These are phyloP conservation scores for Aethina tumida DNA, from an alignment of 1,140 invertebrate species.

Conservation along the genomic window DNA sequence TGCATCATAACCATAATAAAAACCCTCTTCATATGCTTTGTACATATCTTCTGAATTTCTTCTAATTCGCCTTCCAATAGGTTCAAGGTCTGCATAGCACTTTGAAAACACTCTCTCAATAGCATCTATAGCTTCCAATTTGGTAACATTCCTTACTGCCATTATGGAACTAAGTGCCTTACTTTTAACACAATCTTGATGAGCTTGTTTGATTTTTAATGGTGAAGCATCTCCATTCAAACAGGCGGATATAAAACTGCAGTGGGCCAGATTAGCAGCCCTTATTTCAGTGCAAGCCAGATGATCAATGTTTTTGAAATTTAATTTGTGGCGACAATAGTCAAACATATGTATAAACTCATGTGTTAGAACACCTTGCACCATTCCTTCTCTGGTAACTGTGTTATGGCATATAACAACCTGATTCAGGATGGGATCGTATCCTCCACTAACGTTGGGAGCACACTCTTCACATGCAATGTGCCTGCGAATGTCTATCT, in stretches of 20 bases:
- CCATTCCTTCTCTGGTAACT: slow-evolving; percentile 47
- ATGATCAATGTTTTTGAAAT: slow-evolving; percentile 87
- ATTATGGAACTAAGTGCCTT: slow-evolving; percentile 78
- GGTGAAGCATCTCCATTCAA: slow-evolving; percentile 64
- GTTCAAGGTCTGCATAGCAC: slow-evolving; percentile 91
- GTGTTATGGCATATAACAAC: slow-evolving; percentile 87
- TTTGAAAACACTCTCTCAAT: slow-evolving; percentile 84
- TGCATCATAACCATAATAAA: slow-evolving; percentile 72
- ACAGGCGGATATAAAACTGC: slow-evolving; percentile 74
- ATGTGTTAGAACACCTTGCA: slow-evolving; percentile 75
- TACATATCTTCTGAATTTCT: slow-evolving; percentile 67
- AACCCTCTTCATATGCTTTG: slow-evolving; percentile 65
- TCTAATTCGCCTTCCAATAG: slow-evolving; percentile 74
- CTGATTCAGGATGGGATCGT: slow-evolving; percentile 83
- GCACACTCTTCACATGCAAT: slow-evolving; percentile 88
- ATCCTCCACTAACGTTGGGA: slow-evolving; percentile 74
- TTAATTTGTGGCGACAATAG: slow-evolving; percentile 77
- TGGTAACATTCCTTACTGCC: slow-evolving; percentile 64
- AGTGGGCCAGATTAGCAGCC: slow-evolving; percentile 85
- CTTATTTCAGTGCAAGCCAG: slow-evolving; percentile 91
- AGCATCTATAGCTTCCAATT: slow-evolving; percentile 59
- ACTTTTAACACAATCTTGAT: slow-evolving; percentile 81
- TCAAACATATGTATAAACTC: slow-evolving; percentile 98
- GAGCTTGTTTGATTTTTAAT: slow-evolving; percentile 61
- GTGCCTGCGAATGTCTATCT: slow-evolving; percentile 74